Evolutionary conservation across 2,888 invertebrate genomes (phyloP).

Genomic region (Gastracanthus pulcherrimus): DNA sequence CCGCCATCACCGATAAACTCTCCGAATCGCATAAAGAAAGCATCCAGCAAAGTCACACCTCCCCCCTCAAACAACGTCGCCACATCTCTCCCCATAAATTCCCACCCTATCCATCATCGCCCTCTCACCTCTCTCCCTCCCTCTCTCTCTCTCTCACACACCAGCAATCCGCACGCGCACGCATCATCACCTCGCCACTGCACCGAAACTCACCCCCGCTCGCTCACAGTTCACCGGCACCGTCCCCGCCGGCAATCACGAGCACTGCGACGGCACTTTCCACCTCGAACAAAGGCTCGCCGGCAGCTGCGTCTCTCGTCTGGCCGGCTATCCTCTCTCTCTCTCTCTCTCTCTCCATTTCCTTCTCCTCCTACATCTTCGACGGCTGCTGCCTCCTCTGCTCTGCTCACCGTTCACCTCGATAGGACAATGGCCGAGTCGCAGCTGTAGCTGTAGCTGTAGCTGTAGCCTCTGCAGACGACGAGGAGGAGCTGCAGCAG

Average conservation of each 20-base stretch:
- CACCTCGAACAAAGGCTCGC: background rate
- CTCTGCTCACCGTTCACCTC: slow-evolving; percentile 22
- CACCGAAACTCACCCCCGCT: too few relatives aligned
- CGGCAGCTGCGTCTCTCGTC: background rate
- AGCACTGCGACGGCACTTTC: too few relatives aligned
- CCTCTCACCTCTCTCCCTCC: too few relatives aligned
- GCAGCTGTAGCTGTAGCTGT: slow-evolving; percentile 20
- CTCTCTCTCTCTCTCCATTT: too few relatives aligned
- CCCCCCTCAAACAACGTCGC: too few relatives aligned
- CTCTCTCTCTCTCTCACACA: background rate
- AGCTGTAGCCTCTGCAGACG: background rate
- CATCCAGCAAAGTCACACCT: too few relatives aligned
- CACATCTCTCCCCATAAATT: too few relatives aligned
- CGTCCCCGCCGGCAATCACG: background rate
- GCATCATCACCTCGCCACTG: background rate
- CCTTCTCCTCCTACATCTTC: background rate
- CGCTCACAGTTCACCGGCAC: background rate
- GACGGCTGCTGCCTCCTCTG: background rate
- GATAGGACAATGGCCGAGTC: slow-evolving; percentile 25
- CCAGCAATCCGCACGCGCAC: background rate
- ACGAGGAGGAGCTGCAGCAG: slow-evolving; percentile 24
- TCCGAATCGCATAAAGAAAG: too few relatives aligned
- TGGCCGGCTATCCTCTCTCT: too few relatives aligned
- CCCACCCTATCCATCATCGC: background rate
- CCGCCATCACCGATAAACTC: too few relatives aligned